Evolutionary conservation across 2,888 invertebrate species (phyloP), one percentile per base, ranked within the genome.

Genomic region (Xestia xanthographa): DNA sequence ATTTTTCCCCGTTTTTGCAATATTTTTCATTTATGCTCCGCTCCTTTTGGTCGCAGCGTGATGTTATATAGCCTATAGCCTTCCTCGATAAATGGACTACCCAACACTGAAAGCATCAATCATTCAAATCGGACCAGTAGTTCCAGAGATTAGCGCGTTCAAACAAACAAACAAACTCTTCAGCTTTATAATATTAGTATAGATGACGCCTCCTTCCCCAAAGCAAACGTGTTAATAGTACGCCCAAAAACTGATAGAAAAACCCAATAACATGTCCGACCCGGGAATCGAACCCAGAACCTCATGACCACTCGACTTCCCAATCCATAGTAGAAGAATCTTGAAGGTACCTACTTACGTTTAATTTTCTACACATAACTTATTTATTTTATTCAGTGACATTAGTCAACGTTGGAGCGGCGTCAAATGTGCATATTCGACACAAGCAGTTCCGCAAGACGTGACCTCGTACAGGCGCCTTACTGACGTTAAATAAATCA

Each of bases 391-490:
- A 82, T 79, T 79, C 71, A 79, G 70, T 62, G 79, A 79, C 73
- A 86, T 79, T 75, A 71, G 72, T 79, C 56, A 62, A 73, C 48
- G 75, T 66, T 77, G 58, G 62, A 75, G 72, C 58, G 73, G 72
- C 74, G 82, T 72, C 72, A 84, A 88, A 90, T 89, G 88, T 87
- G 89, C 79, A 86, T 86, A 87, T 83, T 87, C 86, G 87, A 88
- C 90, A 89, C 89, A 89, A 89, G 88, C 82, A 85, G 60, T 87
- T 87, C 85, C 88, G 88, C 87, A 88, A 87, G 87, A 87, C 84
- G 83, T 91, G 92, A 92, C 94, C 94, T 94, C 92, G 92, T 85
- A 77, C 74, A 80, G 93, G 92, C 93, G 93, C 92, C 92, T 77
- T 60, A n/a, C 50, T 69, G 82, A 63, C 92, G 90, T 91, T 90